A percentile compares a stretch with the other conserved stretches of the same genome.
Conservation (phyloP, 1,140 invertebrate genomes). For the Camponotus floridanus region DNA sequence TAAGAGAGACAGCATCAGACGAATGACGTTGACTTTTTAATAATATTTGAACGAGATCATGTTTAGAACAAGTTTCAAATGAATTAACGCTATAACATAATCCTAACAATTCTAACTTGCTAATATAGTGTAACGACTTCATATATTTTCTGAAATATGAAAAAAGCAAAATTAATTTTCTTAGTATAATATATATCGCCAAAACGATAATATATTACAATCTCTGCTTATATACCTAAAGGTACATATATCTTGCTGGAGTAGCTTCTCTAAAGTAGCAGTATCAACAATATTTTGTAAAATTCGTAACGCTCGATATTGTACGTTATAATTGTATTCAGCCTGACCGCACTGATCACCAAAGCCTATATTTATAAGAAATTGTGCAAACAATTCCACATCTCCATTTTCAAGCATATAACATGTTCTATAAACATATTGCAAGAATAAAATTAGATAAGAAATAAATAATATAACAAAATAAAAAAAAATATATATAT, state of each 20-base stretch:
- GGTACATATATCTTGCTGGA: constrained; percentile 74
- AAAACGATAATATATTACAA: not conserved
- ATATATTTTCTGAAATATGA: constrained; percentile 79
- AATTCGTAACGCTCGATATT: constrained; percentile 82
- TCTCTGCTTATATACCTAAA: constrained; percentile 69
- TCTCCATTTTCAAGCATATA: constrained; percentile 81
- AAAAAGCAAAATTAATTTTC: constrained; percentile 8
- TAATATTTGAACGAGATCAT: constrained; percentile 79
- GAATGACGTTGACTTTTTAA: constrained; percentile 72
- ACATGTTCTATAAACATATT: constrained; percentile 79
- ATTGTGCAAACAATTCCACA: constrained; percentile 67
- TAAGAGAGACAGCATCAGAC: constrained; percentile 72
- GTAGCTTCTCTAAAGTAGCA: constrained; percentile 77
- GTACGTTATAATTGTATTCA: constrained; percentile 73
- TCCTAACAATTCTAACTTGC: constrained; percentile 84
- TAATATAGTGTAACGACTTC: constrained; percentile 81
- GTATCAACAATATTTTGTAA: constrained; percentile 78
- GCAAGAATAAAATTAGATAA: not conserved
- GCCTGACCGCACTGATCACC: constrained; percentile 68
- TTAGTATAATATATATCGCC: not conserved
- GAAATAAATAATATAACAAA: constrained; percentile 1
- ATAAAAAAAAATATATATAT: not conserved
- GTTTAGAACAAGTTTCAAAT: constrained; percentile 80
- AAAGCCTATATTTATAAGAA: constrained; percentile 81
- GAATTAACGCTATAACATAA: constrained; percentile 79